Evolutionary conservation across 2,888 invertebrate genomes (phyloP).

Genomic region (Acrobasis consociella): DNA sequence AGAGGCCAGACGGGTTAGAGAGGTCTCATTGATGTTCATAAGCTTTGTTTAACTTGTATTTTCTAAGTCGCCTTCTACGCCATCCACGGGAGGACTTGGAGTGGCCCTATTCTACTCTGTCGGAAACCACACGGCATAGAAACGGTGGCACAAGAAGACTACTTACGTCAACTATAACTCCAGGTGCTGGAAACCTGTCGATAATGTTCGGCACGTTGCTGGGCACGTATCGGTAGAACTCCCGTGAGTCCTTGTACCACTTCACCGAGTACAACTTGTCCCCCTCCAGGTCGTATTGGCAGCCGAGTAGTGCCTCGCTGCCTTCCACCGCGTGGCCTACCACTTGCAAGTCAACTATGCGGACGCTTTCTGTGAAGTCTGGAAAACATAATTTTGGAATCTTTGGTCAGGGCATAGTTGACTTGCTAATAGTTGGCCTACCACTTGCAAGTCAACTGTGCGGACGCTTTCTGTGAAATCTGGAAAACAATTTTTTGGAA

Average conservation of each 20-base stretch:
- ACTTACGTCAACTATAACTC: constrained; percentile 93
- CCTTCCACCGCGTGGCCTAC: constrained; percentile 91
- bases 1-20: background rate
- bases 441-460: constrained; percentile 89
- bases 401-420: no score
- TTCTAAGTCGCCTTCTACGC: no score
- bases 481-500: constrained; percentile 31
- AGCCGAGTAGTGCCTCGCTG: constrained; percentile 88
- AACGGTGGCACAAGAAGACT: no score
- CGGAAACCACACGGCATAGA: no score
- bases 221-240: constrained; percentile 92
- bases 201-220: constrained; percentile 87
- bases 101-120: no score
- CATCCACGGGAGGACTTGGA: no score
- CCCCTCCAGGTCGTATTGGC: constrained; percentile 89
- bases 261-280: constrained; percentile 93
- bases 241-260: constrained; percentile 94
- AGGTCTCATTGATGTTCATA: no score
- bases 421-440: no score
- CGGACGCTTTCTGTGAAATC: constrained; percentile 80
- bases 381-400: constrained; percentile 22
- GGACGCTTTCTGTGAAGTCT: constrained; percentile 78
- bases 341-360: constrained; percentile 89
- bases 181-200: constrained; percentile 87
- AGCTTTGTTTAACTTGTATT: no score